A percentile compares a stretch with the other conserved stretches of the same genome.
These are phyloP conservation scores for Bhutanitis thaidina DNA, from an alignment of 2,888 invertebrate genomes.

Conservation along the genomic window DNA sequence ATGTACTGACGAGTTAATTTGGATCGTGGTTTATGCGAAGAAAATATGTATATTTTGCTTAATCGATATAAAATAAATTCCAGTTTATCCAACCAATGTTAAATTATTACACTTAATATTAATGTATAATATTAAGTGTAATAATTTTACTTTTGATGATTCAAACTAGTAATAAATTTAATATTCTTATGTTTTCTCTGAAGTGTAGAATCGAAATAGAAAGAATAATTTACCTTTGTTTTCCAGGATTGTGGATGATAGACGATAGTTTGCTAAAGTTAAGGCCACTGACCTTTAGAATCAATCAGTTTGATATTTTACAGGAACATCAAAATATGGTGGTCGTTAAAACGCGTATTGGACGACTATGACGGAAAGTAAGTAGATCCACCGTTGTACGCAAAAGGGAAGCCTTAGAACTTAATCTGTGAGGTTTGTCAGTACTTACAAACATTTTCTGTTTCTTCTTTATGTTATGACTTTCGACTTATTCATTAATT, in stretches of 20 bases:
- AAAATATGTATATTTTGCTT: too few species aligned
- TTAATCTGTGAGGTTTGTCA: constrained; percentile 64
- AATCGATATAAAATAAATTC: too few species aligned
- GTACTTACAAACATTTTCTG: constrained; percentile 28
- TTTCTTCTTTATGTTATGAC: not conserved
- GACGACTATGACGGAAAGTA: constrained; percentile 42
- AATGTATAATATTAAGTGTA: too few species aligned
- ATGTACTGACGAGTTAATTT: too few species aligned
- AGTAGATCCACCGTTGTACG: constrained; percentile 43
- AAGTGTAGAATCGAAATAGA: too few species aligned
- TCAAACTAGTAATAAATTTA: too few species aligned
- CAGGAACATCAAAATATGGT: not conserved
- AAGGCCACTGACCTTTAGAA: not conserved
- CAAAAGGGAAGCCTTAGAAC: constrained; percentile 57
- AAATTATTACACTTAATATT: too few species aligned
- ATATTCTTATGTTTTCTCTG: too few species aligned
- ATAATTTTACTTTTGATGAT: too few species aligned
- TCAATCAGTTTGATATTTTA: not conserved
- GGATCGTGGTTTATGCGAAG: too few species aligned
- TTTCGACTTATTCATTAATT: not conserved
- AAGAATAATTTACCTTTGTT: not conserved
- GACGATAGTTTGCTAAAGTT: not conserved
- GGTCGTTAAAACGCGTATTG: constrained; percentile 19
- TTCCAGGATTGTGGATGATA: not conserved
- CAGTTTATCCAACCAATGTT: too few species aligned